phyloP scores from a whole-genome alignment of 2,113 vertebrate species.

The Panurus biarmicus region DNA sequence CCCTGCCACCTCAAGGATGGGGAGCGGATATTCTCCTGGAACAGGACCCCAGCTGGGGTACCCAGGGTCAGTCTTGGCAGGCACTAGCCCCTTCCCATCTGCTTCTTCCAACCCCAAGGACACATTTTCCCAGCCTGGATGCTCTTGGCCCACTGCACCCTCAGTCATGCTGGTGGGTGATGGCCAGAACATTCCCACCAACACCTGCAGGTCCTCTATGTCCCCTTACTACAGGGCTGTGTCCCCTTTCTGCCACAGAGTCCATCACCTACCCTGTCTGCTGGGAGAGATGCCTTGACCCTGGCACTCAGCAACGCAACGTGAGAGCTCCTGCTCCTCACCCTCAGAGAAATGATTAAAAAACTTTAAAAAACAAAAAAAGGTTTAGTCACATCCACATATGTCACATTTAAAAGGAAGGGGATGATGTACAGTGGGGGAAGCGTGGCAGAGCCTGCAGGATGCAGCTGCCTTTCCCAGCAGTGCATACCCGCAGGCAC shows the following conservation, averaged over 20 bases:
- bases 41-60: neutral
- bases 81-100: neutral
- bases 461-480: neutral
- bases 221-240: no score
- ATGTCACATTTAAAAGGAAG: constrained; percentile 45
- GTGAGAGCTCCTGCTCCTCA: neutral
- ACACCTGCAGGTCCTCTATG: neutral
- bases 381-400: constrained; percentile 10
- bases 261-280: neutral
- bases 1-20: no score
- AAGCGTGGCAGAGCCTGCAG: neutral
- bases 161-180: neutral
- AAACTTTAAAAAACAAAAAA: neutral
- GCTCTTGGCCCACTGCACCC: neutral
- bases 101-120: neutral
- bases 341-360: neutral
- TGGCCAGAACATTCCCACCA: neutral
- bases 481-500: accelerated
- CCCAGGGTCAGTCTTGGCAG: no score
- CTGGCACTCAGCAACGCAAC: neutral
- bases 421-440: neutral
- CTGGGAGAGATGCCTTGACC: neutral
- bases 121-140: accelerated
- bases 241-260: neutral
- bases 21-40: neutral